Evolutionary conservation across 2,797 vertebrate genomes (phyloP).

Genomic region (Acrossocheilus fasciatus): DNA sequence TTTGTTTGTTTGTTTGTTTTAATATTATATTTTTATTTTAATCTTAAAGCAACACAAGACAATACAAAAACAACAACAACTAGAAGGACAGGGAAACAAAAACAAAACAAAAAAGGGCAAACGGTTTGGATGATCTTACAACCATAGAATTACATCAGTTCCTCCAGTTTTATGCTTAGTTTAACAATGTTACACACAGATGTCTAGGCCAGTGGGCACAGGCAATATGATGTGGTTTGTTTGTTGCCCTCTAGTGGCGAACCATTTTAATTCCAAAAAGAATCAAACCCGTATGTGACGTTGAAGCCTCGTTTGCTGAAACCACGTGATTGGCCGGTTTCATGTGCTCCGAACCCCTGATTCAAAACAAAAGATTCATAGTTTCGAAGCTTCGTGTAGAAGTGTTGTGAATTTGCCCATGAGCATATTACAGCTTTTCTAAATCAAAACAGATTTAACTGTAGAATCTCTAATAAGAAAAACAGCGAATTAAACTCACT

Average conservation of each 20-base stretch:
- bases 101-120: too few relatives aligned
- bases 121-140: too few relatives aligned
- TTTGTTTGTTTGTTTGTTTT: too few relatives aligned
- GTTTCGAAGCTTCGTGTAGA: neutral
- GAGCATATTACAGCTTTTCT: too few relatives aligned
- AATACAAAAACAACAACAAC: too few relatives aligned
- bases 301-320: neutral
- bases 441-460: neutral
- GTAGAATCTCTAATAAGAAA: neutral
- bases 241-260: neutral
- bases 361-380: conserved; percentile 2
- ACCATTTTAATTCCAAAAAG: neutral
- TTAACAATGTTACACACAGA: too few relatives aligned
- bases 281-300: neutral
- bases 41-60: too few relatives aligned
- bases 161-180: too few relatives aligned
- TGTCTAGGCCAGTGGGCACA: too few relatives aligned
- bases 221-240: neutral
- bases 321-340: neutral
- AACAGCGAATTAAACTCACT: neutral
- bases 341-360: neutral
- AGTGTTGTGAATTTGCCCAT: neutral
- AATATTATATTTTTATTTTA: too few relatives aligned
- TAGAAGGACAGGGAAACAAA: too few relatives aligned
- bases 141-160: too few relatives aligned